Percentiles rank a stretch among this genome's conserved stretches.
Conservation (phyloP, 1,140 invertebrate species). For the Drosophila leontia region DNA sequence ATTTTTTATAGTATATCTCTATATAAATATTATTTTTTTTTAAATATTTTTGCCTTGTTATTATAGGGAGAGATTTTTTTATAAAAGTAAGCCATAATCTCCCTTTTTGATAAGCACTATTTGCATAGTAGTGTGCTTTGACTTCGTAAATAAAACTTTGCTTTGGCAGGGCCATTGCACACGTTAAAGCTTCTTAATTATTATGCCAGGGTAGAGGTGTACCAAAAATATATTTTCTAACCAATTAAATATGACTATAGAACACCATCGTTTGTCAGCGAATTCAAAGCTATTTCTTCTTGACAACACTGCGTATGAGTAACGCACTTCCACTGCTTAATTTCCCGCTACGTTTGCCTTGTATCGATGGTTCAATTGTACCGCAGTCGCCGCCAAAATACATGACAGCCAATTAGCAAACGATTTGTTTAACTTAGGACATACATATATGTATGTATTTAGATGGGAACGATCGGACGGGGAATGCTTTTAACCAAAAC, state of each 20-base stretch:
- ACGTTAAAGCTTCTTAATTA: slow-evolving; percentile 21
- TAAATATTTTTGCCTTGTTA: not conserved
- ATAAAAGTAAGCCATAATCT: slow-evolving; percentile 24
- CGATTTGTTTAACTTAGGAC: slow-evolving; percentile 70
- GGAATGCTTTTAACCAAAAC: slow-evolving; percentile 62
- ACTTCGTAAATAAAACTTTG: not conserved
- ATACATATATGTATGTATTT: slow-evolving; percentile 1
- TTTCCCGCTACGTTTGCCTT: not conserved
- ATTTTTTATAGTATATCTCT: not conserved
- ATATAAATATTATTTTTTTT: not conserved
- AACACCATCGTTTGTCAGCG: too few relatives aligned
- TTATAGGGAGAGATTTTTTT: slow-evolving; percentile 44
- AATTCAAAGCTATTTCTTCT: slow-evolving; percentile 28
- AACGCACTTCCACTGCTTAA: not conserved
- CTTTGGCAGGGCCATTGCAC: slow-evolving; percentile 3
- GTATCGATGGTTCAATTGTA: slow-evolving; percentile 7
- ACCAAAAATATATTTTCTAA: not conserved
- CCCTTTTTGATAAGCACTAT: not conserved
- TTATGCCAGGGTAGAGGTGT: not conserved
- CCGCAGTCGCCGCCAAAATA: slow-evolving; percentile 26
- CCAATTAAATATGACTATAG: slow-evolving; percentile 21
- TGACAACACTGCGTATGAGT: slow-evolving; percentile 41
- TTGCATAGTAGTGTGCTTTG: not conserved
- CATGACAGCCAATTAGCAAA: slow-evolving; percentile 71
- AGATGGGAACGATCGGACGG: not conserved